phyloP scores from a whole-genome alignment of 2,113 vertebrate species.

The Ciconia boyciana region DNA sequence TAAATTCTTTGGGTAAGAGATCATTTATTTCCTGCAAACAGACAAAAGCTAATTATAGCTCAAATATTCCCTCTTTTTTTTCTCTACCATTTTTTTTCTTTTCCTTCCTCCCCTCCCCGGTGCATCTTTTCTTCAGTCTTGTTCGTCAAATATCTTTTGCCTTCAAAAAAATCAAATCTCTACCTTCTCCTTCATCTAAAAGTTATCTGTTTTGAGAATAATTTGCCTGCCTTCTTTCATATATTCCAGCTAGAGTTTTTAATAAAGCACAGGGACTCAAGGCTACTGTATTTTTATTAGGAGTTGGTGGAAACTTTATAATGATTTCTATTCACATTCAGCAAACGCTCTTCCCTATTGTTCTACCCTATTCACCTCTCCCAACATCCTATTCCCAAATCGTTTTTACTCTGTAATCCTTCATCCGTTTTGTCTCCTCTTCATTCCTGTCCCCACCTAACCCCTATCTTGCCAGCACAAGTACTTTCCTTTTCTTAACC shows the following conservation, averaged over 20 bases:
- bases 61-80: neutral
- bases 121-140: neutral
- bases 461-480: neutral
- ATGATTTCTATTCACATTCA: constrained; percentile 47
- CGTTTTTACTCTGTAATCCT: neutral
- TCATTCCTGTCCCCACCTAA: neutral
- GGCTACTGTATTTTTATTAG: constrained; percentile 59
- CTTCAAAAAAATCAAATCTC: constrained; percentile 30
- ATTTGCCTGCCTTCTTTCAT: constrained; percentile 27
- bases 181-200: constrained; percentile 18
- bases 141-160: neutral
- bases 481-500: neutral
- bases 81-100: neutral
- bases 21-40: constrained; percentile 3
- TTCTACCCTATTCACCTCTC: constrained; percentile 28
- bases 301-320: constrained; percentile 29
- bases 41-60: neutral
- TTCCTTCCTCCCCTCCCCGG: neutral
- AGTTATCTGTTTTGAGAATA: constrained; percentile 32
- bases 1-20: constrained; percentile 9
- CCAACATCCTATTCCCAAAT: constrained; percentile 18
- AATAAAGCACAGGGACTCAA: constrained; percentile 47
- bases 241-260: constrained; percentile 36
- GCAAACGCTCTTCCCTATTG: neutral
- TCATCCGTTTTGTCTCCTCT: neutral